These are phyloP conservation scores for Trichogramma evanescens DNA, from an alignment of 2,888 invertebrate genomes.

Conservation along the genomic window DNA sequence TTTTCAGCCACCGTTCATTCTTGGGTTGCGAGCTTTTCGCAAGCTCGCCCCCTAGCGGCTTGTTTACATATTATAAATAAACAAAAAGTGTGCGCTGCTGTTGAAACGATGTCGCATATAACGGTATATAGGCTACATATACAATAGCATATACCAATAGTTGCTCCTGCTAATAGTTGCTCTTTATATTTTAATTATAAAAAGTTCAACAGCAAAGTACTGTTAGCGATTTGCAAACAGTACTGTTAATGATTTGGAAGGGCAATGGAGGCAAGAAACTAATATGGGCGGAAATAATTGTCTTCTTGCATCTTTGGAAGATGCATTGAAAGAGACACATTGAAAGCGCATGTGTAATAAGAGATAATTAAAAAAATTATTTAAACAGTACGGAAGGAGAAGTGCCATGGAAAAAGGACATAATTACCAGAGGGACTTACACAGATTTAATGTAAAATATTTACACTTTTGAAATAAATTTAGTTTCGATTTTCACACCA, in stretches of 20 bases:
- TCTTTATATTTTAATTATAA: conserved; percentile 23
- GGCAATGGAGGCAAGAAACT: background rate
- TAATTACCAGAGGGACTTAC: conserved; percentile 8
- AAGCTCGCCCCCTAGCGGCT: too few species aligned
- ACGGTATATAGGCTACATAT: too few species aligned
- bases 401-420: conserved; percentile 14
- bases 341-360: conserved; percentile 1
- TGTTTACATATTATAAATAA: too few species aligned
- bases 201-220: conserved; percentile 13
- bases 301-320: background rate
- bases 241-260: background rate
- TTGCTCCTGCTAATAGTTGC: conserved; percentile 25
- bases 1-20: too few species aligned
- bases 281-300: background rate
- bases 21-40: too few species aligned
- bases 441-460: background rate
- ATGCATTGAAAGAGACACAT: background rate
- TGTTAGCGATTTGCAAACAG: conserved; percentile 11
- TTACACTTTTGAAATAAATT: background rate
- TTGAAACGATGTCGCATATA: too few species aligned
- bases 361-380: conserved; percentile 9
- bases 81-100: too few species aligned
- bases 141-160: conserved; percentile 25
- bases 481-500: too few species aligned
- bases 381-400: conserved; percentile 13